Evolutionary conservation across 2,888 invertebrate species (phyloP), one percentile per base, ranked within the genome.

Genomic region (Pyrgus malvae): DNA sequence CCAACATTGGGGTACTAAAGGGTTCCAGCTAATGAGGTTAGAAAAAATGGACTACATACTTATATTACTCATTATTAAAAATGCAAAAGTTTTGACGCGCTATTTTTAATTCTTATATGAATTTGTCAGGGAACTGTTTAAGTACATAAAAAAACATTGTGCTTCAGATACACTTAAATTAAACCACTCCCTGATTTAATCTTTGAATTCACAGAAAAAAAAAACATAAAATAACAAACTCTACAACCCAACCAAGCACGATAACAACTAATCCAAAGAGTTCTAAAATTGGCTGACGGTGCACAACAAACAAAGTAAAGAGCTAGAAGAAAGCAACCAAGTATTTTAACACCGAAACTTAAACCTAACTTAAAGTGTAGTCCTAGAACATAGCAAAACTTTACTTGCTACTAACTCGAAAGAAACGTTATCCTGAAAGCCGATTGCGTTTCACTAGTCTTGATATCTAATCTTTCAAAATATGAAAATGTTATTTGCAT

Each of bases 341-440:
- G 50, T 51, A 42, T 51, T 51, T 50, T 51, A 51, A 51, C 50
- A 51, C 42, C 50, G 11, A 48, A 50, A 42, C 50, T 50, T 29
- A 42, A 50, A 42, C 42, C 33, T 25, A 42, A 50, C 23, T 33
- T 50, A 35, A 50, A 50, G 35, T 50, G n/a, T 4, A 35, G 49
- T 50, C 49, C 19, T 29, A 50, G 42, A 50, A 50, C 50, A 50
- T 50, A 42, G 42, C 50, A 17, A 42, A 50, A 50, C 42, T 42
- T 33, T 16, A 42, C 33, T 50, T 16, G 40, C 50, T 11, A 33
- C 49, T 42, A 50, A n/a, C n/a, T n/a, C n/a, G 42, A 35, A 50
- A 35, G 42, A 23, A 42, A 40, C 29, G 3, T 50, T 35, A 25
- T 35, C 11, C 17, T 42, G 17, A 50, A 23, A 21, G 29, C 17